phyloP scores from a whole-genome alignment of 2,113 vertebrate species.

The Poeciliopsis prolifica region DNA sequence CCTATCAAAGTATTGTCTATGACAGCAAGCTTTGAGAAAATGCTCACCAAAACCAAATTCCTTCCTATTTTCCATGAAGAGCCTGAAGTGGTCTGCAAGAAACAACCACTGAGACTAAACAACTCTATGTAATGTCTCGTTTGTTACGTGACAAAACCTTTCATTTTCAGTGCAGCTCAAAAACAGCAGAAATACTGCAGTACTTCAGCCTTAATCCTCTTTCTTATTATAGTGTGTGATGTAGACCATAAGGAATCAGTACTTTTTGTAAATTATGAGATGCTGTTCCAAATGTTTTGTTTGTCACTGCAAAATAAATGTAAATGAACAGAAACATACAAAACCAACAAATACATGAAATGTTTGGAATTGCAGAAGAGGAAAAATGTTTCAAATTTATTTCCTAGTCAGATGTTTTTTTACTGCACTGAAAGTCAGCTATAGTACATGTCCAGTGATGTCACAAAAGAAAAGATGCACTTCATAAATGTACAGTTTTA shows the following conservation, averaged over 20 bases:
- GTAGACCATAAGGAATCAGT: conserved; percentile 3
- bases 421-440: neutral
- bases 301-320: neutral
- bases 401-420: neutral
- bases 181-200: conserved; percentile 28
- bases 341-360: neutral
- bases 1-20: conserved; percentile 31
- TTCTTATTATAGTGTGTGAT: neutral
- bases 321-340: neutral
- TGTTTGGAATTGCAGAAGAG: neutral
- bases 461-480: too few species aligned
- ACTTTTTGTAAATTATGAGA: neutral
- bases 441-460: too few species aligned
- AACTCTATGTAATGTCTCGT: conserved; percentile 68
- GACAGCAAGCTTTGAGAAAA: conserved; percentile 59
- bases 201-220: conserved; percentile 23
- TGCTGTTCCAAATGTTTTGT: neutral
- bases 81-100: conserved; percentile 61
- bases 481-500: too few species aligned
- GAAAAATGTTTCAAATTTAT: neutral
- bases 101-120: conserved; percentile 76
- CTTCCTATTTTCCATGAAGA: conserved; percentile 54
- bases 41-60: conserved; percentile 48
- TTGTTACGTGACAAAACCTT: conserved; percentile 57
- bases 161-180: conserved; percentile 54